These are phyloP conservation scores for Smittia aterrima DNA, from an alignment of 2,888 invertebrate genomes.

Conservation along the genomic window DNA sequence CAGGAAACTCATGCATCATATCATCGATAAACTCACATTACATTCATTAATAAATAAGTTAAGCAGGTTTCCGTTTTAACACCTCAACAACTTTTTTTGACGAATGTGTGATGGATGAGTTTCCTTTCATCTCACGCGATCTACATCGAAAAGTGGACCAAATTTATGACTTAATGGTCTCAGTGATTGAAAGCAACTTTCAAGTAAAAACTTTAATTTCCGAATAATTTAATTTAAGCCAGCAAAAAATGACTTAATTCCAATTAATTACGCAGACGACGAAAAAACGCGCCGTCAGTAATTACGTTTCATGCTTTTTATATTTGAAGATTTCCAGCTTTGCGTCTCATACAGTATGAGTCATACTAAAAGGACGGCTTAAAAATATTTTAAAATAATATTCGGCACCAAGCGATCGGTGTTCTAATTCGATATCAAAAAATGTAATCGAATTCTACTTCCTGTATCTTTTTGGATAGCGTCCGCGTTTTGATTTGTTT, in stretches of 20 bases:
- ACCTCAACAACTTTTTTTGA: too few species aligned
- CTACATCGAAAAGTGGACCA: neutral
- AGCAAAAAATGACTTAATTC: neutral
- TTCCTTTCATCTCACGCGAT: neutral
- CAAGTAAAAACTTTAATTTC: neutral
- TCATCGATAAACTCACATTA: too few species aligned
- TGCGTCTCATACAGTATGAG: neutral
- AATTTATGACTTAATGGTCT: neutral
- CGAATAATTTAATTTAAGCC: neutral
- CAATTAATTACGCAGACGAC: neutral
- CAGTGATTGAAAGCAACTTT: neutral
- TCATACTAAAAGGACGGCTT: too few species aligned
- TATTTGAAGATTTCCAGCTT: neutral
- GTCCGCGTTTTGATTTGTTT: too few species aligned
- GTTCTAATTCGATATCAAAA: neutral
- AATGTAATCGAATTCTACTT: too few species aligned
- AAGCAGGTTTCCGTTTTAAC: too few species aligned
- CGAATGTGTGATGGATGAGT: too few species aligned
- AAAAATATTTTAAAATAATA: neutral
- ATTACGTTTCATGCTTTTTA: slow-evolving; percentile 7
- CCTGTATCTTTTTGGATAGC: neutral
- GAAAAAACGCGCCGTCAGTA: neutral
- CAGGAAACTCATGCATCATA: too few species aligned
- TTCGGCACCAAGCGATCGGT: neutral
- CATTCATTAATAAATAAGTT: too few species aligned